A percentile compares a stretch with the other conserved stretches of the same genome.
phyloP scores from a whole-genome alignment of 2,113 vertebrate species.

The Salvelinus namaycush region DNA sequence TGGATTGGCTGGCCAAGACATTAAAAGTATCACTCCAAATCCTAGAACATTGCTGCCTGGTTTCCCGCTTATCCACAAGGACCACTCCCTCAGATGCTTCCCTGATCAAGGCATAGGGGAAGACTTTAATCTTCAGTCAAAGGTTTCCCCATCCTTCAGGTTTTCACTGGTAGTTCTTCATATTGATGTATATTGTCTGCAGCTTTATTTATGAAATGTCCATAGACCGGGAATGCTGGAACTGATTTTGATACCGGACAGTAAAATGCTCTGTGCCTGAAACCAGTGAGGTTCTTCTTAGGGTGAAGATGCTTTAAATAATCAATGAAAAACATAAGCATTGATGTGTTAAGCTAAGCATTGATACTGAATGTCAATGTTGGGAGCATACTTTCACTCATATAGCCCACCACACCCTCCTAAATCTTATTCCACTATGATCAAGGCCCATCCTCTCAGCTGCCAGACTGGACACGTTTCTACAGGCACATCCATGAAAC shows the following conservation, averaged over 20 bases:
- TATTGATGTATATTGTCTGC: not conserved
- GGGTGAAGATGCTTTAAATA: no score
- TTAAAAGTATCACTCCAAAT: not conserved
- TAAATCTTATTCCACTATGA: not conserved
- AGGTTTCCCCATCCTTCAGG: not conserved
- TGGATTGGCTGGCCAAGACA: constrained; percentile 1
- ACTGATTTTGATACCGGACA: not conserved
- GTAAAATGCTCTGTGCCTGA: no score
- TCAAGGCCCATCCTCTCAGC: not conserved
- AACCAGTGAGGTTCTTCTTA: no score
- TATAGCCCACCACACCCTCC: not conserved
- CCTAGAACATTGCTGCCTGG: not conserved
- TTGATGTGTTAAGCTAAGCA: not conserved
- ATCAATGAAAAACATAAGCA: not conserved
- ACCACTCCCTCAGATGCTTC: not conserved
- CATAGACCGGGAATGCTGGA: not conserved
- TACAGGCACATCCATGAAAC: constrained; percentile 12
- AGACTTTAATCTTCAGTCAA: not conserved
- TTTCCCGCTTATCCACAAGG: no score
- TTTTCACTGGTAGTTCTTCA: not conserved
- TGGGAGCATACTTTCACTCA: not conserved
- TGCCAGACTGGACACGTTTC: constrained; percentile 3
- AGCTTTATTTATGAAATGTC: not conserved
- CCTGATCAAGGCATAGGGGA: not conserved
- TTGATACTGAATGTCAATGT: not conserved